Evolutionary conservation across 2,888 invertebrate genomes (phyloP), one percentile per base, ranked within the genome.

Genomic region (Eristalis intricaria): DNA sequence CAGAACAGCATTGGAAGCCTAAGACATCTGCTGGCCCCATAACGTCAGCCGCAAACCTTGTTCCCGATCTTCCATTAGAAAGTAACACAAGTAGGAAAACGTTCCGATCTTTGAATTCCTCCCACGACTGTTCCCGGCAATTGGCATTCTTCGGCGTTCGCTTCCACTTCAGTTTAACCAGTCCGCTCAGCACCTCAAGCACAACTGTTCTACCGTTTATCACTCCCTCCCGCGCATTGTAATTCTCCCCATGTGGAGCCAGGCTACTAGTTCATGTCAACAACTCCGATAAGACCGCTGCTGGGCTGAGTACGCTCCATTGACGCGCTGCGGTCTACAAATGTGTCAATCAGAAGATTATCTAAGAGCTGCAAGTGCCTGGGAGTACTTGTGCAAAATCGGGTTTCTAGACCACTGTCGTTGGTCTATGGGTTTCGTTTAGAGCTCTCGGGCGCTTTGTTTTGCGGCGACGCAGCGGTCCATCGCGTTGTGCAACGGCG

Each of bases 231-330:
- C n/a, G 56, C 22, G 23, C 35, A 15, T 70, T 70, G 50, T 38
- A 15, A 77, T 69, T 77, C 77, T 38, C 10, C 15, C 26, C 26
- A 26, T 19, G 22, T 26, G 38, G 1, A 56, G 26, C 19, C 22
- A 43, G 32, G 32, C n/a, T 23, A 58, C 66, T 29, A 26, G 32
- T 32, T 26, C 50, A 50, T 69, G 77, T 23, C 7, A 56, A 43
- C 26, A 77, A 63, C 50, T 77, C 29, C 69, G 70, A 77, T 77
- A 70, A 56, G 38, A 63, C 32, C 19, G 22, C 26, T 1, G 0
- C 29, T 11, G 15, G 40, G 43, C 64, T 11, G 23, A 32, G 32
- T 63, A 11, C 26, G 63, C 15, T 63, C 32, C 23, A n/a, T n/a
- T 23, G 38, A 38, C 11, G 19, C n/a, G 23, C n/a, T 61, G 76